A percentile compares a stretch with the other conserved stretches of the same genome.
Evolutionary conservation across 2,888 invertebrate genomes (phyloP).

Genomic region (Heliconius cydno): DNA sequence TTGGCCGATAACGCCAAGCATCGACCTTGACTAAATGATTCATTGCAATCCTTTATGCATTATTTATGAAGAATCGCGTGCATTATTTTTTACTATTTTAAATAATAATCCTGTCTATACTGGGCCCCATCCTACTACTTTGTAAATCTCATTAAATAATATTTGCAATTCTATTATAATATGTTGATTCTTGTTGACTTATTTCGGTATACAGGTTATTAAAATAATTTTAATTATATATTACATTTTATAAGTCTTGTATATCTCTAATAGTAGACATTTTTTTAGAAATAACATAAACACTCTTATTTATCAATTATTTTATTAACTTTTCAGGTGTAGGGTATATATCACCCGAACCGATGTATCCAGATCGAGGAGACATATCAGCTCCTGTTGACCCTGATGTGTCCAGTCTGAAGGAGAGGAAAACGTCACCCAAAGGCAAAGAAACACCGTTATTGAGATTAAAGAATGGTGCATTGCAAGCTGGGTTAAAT

Average conservation of each 20-base stretch:
- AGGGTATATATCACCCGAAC: conserved; percentile 86
- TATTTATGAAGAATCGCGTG: conserved; percentile 2
- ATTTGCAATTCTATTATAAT: no score
- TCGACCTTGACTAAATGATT: conserved; percentile 25
- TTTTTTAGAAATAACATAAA: not conserved
- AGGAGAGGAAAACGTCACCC: conserved; percentile 56
- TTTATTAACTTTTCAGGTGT: conserved; percentile 58
- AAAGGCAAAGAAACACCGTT: conserved; percentile 73
- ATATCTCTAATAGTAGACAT: no score
- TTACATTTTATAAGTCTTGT: no score
- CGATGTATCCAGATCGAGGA: conserved; percentile 84
- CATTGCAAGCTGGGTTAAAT: conserved; percentile 85
- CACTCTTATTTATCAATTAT: not conserved
- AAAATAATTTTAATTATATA: no score
- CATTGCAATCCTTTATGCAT: conserved; percentile 4
- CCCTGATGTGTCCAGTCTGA: conserved; percentile 63
- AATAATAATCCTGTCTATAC: not conserved
- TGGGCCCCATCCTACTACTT: no score
- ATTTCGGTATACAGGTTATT: no score
- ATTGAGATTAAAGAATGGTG: conserved; percentile 86
- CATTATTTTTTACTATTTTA: not conserved
- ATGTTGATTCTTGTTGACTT: no score
- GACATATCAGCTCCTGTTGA: conserved; percentile 72
- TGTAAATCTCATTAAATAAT: no score
- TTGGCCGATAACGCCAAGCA: conserved; percentile 35